A percentile compares a stretch with the other conserved stretches of the same genome.
These are phyloP conservation scores for Lissocephala sabroskyi DNA, from an alignment of 2,888 invertebrate species.

Conservation along the genomic window DNA sequence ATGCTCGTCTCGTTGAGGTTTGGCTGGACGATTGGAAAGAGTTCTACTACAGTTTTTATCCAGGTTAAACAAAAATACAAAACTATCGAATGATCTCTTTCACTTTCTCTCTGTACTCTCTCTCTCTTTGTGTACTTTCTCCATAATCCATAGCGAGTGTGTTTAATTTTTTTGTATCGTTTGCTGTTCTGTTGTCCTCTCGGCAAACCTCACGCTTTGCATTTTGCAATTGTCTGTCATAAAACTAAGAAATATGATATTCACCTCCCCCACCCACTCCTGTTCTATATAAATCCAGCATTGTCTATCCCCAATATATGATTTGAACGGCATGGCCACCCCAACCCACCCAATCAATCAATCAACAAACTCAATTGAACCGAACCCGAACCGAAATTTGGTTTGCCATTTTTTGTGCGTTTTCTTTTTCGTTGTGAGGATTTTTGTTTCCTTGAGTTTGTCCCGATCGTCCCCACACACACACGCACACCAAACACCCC, in stretches of 20 bases:
- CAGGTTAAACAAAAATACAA: conserved; percentile 78
- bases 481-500: neutral
- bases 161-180: conserved; percentile 32
- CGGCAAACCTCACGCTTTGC: conserved; percentile 47
- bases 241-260: too few relatives aligned
- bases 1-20: conserved; percentile 97
- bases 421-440: too few relatives aligned
- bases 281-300: conserved; percentile 18
- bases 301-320: conserved; percentile 24
- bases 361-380: too few relatives aligned
- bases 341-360: conserved; percentile 9
- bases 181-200: conserved; percentile 23
- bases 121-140: conserved; percentile 34
- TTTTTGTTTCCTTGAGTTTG: too few relatives aligned
- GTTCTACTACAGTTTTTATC: conserved; percentile 99
- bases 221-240: conserved; percentile 47
- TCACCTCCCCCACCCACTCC: too few relatives aligned
- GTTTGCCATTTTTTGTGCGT: too few relatives aligned
- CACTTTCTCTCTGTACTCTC: conserved; percentile 32
- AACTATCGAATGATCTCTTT: conserved; percentile 7
- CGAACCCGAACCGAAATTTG: too few relatives aligned
- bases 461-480: too few relatives aligned
- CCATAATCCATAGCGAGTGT: conserved; percentile 25
- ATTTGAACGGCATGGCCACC: conserved; percentile 52
- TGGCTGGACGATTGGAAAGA: conserved; percentile 99